phyloP scores from a whole-genome alignment of 1,140 invertebrate species.

The Drosophila kurseongensis region DNA sequence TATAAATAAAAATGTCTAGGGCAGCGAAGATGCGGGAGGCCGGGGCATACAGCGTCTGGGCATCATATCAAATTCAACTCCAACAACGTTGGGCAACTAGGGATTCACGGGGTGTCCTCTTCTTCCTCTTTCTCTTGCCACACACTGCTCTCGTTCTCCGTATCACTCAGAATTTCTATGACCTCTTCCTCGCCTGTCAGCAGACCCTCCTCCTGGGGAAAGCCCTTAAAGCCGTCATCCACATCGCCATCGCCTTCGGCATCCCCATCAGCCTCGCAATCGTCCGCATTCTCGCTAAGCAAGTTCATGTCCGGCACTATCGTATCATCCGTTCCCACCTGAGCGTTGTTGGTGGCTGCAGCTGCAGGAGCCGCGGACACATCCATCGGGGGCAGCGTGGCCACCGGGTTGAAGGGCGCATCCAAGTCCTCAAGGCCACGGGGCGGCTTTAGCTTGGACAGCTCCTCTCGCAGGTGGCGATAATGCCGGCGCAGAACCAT shows the following conservation, averaged over 20 bases:
- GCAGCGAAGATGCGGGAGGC: conserved; percentile 16
- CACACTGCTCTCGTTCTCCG: conserved; percentile 71
- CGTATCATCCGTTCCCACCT: conserved; percentile 62
- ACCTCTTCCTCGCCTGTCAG: conserved; percentile 56
- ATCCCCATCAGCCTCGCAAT: conserved; percentile 25
- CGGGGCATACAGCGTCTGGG: conserved; percentile 1
- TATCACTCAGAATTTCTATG: conserved; percentile 71
- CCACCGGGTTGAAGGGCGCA: conserved; percentile 86
- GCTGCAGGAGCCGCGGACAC: conserved; percentile 53
- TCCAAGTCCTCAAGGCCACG: conserved; percentile 89
- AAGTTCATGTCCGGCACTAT: conserved; percentile 53
- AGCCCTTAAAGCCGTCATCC: conserved; percentile 43
- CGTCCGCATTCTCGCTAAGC: conserved; percentile 44
- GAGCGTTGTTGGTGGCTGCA: conserved; percentile 44
- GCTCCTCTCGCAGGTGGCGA: conserved; percentile 91
- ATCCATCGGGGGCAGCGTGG: conserved; percentile 73
- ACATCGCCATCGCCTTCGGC: conserved; percentile 30
- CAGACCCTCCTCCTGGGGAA: conserved; percentile 45
- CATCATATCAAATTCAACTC: conserved; percentile 8
- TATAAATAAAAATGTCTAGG: conserved; percentile 66
- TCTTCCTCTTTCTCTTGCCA: conserved; percentile 70
- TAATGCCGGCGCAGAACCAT: conserved; percentile 92
- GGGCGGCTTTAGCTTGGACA: conserved; percentile 91
- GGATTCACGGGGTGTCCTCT: conserved; percentile 21
- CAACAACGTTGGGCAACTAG: neutral